phyloP scores from a whole-genome alignment of 2,113 vertebrate species.

The Myiagra hebetior region DNA sequence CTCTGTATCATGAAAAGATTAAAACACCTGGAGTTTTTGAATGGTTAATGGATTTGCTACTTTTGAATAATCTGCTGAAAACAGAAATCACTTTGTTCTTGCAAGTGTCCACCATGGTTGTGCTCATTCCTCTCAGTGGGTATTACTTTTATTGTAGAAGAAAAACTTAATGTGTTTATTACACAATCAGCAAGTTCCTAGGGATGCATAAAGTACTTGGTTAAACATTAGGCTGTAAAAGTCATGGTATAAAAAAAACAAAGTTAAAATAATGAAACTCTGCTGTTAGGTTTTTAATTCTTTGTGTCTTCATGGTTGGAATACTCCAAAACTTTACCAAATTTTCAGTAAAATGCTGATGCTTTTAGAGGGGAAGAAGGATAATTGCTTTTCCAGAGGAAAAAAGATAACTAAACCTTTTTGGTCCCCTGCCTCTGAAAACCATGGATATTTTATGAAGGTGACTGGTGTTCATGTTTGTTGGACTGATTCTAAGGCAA shows the following conservation, averaged over 20 bases:
- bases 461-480: not conserved
- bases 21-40: not conserved
- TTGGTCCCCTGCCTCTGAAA: not conserved
- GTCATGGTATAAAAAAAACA: not conserved
- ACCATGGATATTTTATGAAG: not conserved
- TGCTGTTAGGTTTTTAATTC: not conserved
- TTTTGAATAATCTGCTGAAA: not conserved
- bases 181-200: not conserved
- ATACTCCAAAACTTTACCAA: not conserved
- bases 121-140: not conserved
- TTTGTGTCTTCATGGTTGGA: not conserved
- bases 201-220: not conserved
- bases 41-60: not conserved
- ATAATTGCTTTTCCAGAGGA: rapidly evolving
- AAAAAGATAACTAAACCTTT: not conserved
- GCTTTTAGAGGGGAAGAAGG: not conserved
- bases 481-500: not conserved
- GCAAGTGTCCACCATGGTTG: not conserved
- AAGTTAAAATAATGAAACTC: not conserved
- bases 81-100: not conserved
- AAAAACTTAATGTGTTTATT: not conserved
- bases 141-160: not conserved
- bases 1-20: not conserved
- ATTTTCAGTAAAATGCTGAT: not conserved
- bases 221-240: not conserved